Evolutionary conservation across 2,113 vertebrate species (phyloP).

Genomic region (Melanostigma gelatinosum): DNA sequence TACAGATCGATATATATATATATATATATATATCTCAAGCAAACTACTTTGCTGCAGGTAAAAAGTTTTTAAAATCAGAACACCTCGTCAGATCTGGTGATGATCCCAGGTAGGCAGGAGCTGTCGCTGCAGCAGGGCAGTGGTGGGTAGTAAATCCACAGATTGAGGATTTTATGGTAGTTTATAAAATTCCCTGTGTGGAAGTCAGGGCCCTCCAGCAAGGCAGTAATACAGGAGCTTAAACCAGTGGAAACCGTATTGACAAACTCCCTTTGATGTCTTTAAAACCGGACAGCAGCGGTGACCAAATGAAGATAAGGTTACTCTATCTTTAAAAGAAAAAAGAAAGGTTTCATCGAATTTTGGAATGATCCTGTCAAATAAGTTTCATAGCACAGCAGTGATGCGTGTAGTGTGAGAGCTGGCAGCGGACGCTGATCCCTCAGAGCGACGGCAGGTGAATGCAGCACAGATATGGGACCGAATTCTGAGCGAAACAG

Average conservation of each 20-base stretch:
- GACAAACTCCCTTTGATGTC: neutral
- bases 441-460: conserved; percentile 17
- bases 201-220: neutral
- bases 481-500: conserved; percentile 6
- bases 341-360: neutral
- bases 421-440: conserved; percentile 10
- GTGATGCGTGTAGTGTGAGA: conserved; percentile 1
- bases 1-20: neutral
- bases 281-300: conserved; percentile 23
- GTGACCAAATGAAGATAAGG: neutral
- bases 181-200: conserved; percentile 38
- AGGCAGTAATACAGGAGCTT: conserved; percentile 10
- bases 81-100: neutral
- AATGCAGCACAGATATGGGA: conserved; percentile 21
- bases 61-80: neutral
- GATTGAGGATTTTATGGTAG: neutral
- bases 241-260: neutral
- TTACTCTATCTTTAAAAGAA: too few relatives aligned
- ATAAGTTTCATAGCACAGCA: neutral
- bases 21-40: neutral
- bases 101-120: neutral
- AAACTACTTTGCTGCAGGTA: neutral
- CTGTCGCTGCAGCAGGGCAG: conserved; percentile 22
- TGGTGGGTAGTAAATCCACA: neutral
- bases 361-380: conserved; percentile 7